These are phyloP conservation scores for Nyctalus aviator DNA, from an alignment of 2,797 vertebrate species.

Conservation along the genomic window DNA sequence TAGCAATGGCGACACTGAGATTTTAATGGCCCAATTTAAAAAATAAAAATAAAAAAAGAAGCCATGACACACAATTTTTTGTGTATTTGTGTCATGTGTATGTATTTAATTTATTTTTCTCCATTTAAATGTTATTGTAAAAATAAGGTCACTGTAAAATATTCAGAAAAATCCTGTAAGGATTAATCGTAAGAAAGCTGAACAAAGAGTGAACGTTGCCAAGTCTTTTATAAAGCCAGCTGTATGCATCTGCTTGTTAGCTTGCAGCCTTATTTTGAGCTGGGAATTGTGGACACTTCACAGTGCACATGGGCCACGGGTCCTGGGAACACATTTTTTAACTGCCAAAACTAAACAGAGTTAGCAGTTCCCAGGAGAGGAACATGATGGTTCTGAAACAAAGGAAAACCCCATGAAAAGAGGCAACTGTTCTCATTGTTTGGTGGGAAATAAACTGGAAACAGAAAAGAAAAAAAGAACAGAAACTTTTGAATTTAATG, in stretches of 20 bases:
- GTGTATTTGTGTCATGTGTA: not conserved
- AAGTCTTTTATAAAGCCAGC: constrained; percentile 70
- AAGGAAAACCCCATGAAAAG: constrained; percentile 54
- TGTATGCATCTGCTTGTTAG: constrained; percentile 74
- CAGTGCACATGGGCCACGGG: constrained; percentile 35
- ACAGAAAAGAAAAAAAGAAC: not conserved
- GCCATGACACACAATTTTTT: not conserved
- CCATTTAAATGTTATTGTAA: constrained; percentile 1
- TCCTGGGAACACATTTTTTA: constrained; percentile 72
- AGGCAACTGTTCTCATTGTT: constrained; percentile 4
- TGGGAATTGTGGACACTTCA: constrained; percentile 58
- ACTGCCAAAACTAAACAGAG: constrained; percentile 54
- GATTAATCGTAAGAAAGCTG: constrained; percentile 44
- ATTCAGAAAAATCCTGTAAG: constrained; percentile 19
- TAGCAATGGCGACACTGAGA: not conserved
- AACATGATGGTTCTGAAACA: constrained; percentile 50
- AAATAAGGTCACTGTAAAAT: constrained; percentile 27
- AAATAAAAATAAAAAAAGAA: not conserved
- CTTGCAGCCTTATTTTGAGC: constrained; percentile 42
- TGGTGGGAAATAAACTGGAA: constrained; percentile 11
- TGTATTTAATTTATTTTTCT: constrained; percentile 16
- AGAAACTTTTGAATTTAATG: not conserved
- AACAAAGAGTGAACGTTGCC: constrained; percentile 66
- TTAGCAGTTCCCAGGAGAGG: constrained; percentile 64
- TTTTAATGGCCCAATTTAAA: not conserved